Percentiles rank a stretch among this genome's conserved stretches.
Conservation (phyloP, 2,113 vertebrate species). For the Hassar affinis region DNA sequence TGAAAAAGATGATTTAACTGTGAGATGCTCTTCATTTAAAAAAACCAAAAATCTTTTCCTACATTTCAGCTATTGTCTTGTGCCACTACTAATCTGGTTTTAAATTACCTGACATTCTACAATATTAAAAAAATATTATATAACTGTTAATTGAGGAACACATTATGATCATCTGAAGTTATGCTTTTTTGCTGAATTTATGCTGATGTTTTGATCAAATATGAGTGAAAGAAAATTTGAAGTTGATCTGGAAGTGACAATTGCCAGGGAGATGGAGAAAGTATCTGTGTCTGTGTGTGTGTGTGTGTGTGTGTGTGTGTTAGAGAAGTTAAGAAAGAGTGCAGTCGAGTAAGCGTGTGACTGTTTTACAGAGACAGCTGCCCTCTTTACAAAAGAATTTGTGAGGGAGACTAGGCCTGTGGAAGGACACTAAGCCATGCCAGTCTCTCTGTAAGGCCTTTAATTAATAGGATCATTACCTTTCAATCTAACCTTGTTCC, state of each 20-base stretch:
- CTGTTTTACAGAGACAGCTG: slow-evolving; percentile 33
- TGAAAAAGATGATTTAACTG: background rate
- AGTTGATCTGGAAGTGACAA: slow-evolving; percentile 25
- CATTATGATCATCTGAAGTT: background rate
- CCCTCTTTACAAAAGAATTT: slow-evolving; percentile 41
- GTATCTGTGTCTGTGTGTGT: background rate
- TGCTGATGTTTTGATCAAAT: slow-evolving; percentile 44
- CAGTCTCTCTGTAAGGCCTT: slow-evolving; percentile 59
- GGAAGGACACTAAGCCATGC: slow-evolving; percentile 43
- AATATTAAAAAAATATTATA: background rate
- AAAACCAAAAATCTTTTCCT: background rate
- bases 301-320: slow-evolving; percentile 35
- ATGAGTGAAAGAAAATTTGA: background rate
- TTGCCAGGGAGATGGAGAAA: slow-evolving; percentile 3
- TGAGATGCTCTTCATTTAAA: background rate
- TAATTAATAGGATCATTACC: slow-evolving; percentile 84
- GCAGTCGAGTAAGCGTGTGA: background rate
- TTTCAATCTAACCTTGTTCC: slow-evolving; percentile 72
- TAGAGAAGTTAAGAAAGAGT: background rate
- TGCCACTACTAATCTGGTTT: background rate
- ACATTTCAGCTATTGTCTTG: background rate
- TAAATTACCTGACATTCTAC: background rate
- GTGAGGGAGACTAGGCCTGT: slow-evolving; percentile 19
- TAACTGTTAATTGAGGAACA: background rate
- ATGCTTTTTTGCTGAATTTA: background rate